Percentiles rank a stretch among this genome's conserved stretches.
These are phyloP conservation scores for Trissolcus basalis DNA, from an alignment of 1,140 invertebrate species.

Conservation along the genomic window DNA sequence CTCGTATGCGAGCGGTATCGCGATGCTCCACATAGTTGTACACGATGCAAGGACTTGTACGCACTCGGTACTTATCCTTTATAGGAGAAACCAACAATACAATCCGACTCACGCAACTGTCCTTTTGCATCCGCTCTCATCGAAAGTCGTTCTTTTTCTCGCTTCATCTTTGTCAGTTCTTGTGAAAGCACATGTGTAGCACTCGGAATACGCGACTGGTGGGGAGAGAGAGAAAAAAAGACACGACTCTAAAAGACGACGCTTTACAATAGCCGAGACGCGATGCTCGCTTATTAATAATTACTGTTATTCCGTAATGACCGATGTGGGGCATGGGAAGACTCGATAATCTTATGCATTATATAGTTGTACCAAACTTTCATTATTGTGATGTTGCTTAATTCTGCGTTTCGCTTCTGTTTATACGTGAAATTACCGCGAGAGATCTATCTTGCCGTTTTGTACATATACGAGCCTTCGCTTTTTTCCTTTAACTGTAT, in stretches of 20 bases:
- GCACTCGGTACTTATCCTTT: conserved; percentile 63
- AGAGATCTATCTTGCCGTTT: conserved; percentile 66
- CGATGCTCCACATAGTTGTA: conserved; percentile 49
- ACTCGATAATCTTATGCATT: conserved; percentile 76
- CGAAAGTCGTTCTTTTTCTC: conserved; percentile 66
- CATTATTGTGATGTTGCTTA: conserved; percentile 65
- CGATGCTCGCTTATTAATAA: conserved; percentile 72
- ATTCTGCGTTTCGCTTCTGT: conserved; percentile 61
- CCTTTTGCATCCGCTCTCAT: conserved; percentile 75
- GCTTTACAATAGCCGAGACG: conserved; percentile 68
- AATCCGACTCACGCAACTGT: conserved; percentile 72
- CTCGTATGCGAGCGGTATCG: conserved; percentile 59
- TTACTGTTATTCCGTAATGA: conserved; percentile 76
- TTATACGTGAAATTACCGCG: conserved; percentile 71
- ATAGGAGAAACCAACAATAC: conserved; percentile 67
- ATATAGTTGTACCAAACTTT: conserved; percentile 64
- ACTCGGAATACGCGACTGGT: conserved; percentile 26
- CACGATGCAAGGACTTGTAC: conserved; percentile 51
- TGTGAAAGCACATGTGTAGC: conserved; percentile 43
- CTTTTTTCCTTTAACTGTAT: conserved; percentile 65
- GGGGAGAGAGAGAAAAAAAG: conserved; percentile 39
- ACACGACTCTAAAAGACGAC: conserved; percentile 57
- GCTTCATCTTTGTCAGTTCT: conserved; percentile 44
- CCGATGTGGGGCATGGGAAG: conserved; percentile 75
- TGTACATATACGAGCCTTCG: conserved; percentile 28